phyloP scores from a whole-genome alignment of 1,140 invertebrate genomes.

The Diabrotica undecimpunctata region DNA sequence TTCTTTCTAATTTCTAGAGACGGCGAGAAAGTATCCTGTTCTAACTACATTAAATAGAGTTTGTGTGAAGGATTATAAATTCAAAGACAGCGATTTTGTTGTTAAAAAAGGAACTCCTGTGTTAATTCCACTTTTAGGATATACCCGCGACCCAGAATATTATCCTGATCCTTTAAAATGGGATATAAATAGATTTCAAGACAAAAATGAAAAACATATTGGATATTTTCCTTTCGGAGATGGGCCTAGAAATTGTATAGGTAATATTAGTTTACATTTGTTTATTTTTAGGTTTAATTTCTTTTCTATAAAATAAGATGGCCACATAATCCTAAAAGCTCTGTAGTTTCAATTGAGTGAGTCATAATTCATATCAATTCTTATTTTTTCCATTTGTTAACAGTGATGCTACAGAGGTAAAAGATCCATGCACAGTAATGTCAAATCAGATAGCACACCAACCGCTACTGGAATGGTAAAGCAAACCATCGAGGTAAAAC shows the following conservation, averaged over 20 bases:
- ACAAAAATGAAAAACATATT: constrained; percentile 6
- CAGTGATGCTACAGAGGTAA: not conserved
- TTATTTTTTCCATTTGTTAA: not conserved
- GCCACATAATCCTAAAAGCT: not conserved
- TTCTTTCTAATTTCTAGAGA: constrained; percentile 1
- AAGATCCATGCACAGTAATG: not conserved
- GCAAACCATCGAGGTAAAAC: no score
- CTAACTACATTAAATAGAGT: constrained; percentile 8
- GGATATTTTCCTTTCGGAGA: constrained; percentile 15
- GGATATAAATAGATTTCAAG: constrained; percentile 9
- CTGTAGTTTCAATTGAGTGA: not conserved
- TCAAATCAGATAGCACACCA: no score
- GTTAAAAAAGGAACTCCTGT: not conserved
- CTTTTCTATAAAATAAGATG: not conserved
- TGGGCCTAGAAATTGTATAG: constrained; percentile 21
- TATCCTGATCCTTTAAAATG: constrained; percentile 13
- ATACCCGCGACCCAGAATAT: constrained; percentile 14
- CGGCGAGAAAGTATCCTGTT: constrained; percentile 1
- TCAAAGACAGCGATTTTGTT: not conserved
- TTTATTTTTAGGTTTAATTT: not conserved
- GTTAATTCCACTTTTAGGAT: constrained; percentile 8
- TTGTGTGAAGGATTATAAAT: constrained; percentile 11
- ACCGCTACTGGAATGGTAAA: no score
- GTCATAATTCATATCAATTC: not conserved
- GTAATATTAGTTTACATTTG: not conserved